Evolutionary conservation across 2,797 vertebrate species (phyloP).

Genomic region (Synaphobranchus kaupii): DNA sequence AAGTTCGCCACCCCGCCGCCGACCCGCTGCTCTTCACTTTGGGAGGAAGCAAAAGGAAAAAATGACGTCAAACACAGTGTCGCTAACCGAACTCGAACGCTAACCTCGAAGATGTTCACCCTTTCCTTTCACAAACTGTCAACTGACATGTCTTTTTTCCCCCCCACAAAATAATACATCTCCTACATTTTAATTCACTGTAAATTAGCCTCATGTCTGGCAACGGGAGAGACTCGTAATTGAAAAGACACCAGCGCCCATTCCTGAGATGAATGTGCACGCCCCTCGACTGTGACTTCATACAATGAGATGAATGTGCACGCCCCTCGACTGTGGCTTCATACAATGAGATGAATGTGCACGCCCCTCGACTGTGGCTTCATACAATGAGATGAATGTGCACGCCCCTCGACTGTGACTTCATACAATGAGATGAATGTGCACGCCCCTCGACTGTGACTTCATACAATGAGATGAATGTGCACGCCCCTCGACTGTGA

Average conservation of each 20-base stretch:
- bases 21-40: constrained; percentile 46
- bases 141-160: background rate
- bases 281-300: background rate
- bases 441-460: background rate
- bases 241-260: background rate
- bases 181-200: background rate
- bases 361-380: background rate
- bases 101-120: background rate
- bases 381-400: background rate
- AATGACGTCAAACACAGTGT: background rate
- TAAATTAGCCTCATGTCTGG: background rate
- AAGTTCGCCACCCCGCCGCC: constrained; percentile 43
- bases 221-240: background rate
- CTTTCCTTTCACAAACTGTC: too few relatives aligned
- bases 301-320: background rate
- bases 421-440: background rate
- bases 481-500: background rate
- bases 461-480: background rate
- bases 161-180: background rate
- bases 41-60: background rate
- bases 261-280: background rate
- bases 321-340: background rate
- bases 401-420: background rate
- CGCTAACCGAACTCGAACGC: background rate
- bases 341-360: background rate